Evolutionary conservation across 2,797 vertebrate genomes (phyloP).

Genomic region (Anomalospiza imberbis): DNA sequence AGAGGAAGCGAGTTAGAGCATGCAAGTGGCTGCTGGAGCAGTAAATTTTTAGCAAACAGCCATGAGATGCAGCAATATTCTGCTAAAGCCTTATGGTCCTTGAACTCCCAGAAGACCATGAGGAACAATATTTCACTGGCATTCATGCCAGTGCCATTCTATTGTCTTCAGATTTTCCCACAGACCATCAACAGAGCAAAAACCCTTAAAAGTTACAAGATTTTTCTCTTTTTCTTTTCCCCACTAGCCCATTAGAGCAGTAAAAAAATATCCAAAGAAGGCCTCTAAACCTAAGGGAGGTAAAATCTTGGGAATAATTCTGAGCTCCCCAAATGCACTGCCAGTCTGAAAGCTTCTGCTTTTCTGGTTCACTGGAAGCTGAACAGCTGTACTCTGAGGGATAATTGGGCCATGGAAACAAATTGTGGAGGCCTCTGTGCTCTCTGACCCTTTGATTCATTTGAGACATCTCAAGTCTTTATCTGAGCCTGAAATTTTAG

Average conservation of each 20-base stretch:
- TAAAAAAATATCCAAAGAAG: background rate
- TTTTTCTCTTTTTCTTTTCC: background rate
- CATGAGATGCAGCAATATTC: background rate
- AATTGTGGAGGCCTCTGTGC: background rate
- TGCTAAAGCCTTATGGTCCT: background rate
- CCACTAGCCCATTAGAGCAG: background rate
- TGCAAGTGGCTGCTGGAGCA: background rate
- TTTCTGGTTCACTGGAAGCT: background rate
- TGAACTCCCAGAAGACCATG: background rate
- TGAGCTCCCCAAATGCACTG: background rate
- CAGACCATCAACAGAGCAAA: background rate
- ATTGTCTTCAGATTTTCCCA: background rate
- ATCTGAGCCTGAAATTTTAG: background rate
- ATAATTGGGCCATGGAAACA: background rate
- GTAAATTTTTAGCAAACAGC: background rate
- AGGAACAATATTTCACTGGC: background rate
- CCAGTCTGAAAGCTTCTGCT: background rate
- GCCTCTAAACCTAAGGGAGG: background rate
- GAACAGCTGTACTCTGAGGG: background rate
- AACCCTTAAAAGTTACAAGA: background rate
- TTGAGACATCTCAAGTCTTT: background rate
- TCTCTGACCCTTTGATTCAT: background rate
- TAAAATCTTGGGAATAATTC: background rate
- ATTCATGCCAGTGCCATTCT: background rate
- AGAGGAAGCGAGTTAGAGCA: background rate